phyloP scores from a whole-genome alignment of 2,113 vertebrate genomes.

The Gallinago undulata region DNA sequence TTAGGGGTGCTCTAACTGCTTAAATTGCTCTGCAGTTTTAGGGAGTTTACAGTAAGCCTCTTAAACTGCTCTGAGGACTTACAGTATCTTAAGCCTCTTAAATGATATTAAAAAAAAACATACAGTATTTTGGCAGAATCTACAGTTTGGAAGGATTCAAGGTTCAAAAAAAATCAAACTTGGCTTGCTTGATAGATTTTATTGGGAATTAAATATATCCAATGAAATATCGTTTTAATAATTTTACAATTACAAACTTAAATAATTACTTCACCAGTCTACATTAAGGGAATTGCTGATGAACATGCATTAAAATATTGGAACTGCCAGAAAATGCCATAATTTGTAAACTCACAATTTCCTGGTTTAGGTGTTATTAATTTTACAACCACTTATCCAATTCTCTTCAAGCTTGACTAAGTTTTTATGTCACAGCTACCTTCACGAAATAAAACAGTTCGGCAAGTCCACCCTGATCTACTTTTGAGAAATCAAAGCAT shows the following conservation, averaged over 20 bases:
- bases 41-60: conserved; percentile 58
- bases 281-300: not conserved
- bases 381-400: conserved; percentile 11
- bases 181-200: conserved; percentile 20
- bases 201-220: not conserved
- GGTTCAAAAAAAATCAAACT: not conserved
- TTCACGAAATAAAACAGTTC: not conserved
- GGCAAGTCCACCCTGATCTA: not conserved
- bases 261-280: not conserved
- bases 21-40: conserved; percentile 60
- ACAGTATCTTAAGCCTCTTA: conserved; percentile 60
- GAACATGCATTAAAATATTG: not conserved
- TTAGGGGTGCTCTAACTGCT: conserved; percentile 2
- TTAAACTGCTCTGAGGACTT: conserved; percentile 58
- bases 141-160: conserved; percentile 34
- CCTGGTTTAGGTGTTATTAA: conserved; percentile 12
- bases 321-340: not conserved
- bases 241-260: conserved; percentile 16
- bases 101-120: conserved; percentile 42
- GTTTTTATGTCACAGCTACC: conserved; percentile 13
- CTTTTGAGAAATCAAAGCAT: not conserved
- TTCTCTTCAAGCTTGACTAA: conserved; percentile 34
- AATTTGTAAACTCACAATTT: conserved; percentile 15
- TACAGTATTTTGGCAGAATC: conserved; percentile 46
- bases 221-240: not conserved